Evolutionary conservation across 1,140 invertebrate genomes (phyloP).

Genomic region (Calliopsis andreniformis): DNA sequence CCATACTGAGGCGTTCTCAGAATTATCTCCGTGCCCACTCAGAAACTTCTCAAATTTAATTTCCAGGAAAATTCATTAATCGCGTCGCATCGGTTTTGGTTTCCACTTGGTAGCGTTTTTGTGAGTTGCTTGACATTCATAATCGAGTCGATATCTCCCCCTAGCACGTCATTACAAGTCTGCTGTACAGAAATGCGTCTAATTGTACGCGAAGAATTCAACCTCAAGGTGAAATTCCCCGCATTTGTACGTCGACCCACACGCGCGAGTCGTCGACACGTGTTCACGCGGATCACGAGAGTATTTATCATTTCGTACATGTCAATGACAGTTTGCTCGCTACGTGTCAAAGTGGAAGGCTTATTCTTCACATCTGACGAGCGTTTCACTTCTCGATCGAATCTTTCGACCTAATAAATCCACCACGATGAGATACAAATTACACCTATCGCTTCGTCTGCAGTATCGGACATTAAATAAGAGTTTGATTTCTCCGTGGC

Average conservation of each 20-base stretch:
- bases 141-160: not conserved
- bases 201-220: constrained; percentile 18
- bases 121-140: not conserved
- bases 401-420: too few relatives aligned
- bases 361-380: too few relatives aligned
- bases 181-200: not conserved
- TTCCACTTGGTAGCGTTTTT: not conserved
- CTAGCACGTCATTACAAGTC: constrained; percentile 1
- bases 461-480: constrained; percentile 14
- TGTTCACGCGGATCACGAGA: too few relatives aligned
- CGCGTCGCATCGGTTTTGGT: not conserved
- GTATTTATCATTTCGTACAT: too few relatives aligned
- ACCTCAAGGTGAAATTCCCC: constrained; percentile 7
- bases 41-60: too few relatives aligned
- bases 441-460: not conserved
- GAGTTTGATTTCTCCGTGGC: constrained; percentile 36
- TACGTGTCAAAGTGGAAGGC: too few relatives aligned
- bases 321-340: too few relatives aligned
- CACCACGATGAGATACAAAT: too few relatives aligned
- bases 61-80: too few relatives aligned
- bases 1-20: not conserved
- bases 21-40: too few relatives aligned
- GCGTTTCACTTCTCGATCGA: too few relatives aligned
- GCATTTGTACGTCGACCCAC: not conserved
- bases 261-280: too few relatives aligned